A percentile compares a stretch with the other conserved stretches of the same genome.
phyloP scores from a whole-genome alignment of 2,888 invertebrate genomes.

The Leucozona laternaria region DNA sequence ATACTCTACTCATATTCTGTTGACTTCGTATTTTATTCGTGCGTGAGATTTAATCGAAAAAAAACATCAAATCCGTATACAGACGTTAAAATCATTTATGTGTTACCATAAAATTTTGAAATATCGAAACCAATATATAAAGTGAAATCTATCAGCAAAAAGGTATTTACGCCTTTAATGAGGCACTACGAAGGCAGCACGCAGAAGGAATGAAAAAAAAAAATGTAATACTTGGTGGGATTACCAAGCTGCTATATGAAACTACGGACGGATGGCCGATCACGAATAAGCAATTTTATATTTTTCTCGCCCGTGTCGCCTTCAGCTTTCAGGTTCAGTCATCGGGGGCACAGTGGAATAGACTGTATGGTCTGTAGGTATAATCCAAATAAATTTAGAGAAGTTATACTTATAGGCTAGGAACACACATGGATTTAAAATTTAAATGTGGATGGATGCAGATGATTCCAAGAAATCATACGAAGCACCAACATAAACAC shows the following conservation, averaged over 20 bases:
- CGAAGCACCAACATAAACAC: too few species aligned
- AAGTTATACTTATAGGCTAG: background rate
- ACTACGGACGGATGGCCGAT: constrained; percentile 26
- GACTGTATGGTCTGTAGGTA: background rate
- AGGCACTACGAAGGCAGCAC: constrained; percentile 24
- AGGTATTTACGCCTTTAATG: constrained; percentile 45
- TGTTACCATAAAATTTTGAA: constrained; percentile 33
- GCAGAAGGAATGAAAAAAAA: constrained; percentile 24
- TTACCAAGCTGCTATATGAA: constrained; percentile 16
- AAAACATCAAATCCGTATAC: constrained; percentile 9
- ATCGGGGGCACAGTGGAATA: background rate
- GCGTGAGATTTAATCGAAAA: constrained; percentile 33
- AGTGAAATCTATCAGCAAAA: constrained; percentile 52
- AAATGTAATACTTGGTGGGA: background rate
- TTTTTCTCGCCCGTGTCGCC: background rate
- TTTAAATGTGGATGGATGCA: too few species aligned
- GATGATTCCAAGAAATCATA: too few species aligned
- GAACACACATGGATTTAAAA: too few species aligned
- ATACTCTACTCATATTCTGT: background rate
- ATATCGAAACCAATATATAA: constrained; percentile 10
- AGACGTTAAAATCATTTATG: constrained; percentile 43
- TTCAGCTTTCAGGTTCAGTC: background rate
- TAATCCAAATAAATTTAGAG: background rate
- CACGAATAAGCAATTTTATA: constrained; percentile 15
- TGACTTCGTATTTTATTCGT: background rate